Evolutionary conservation across 2,797 vertebrate genomes (phyloP).

Genomic region (Hippoglossus hippoglossus): DNA sequence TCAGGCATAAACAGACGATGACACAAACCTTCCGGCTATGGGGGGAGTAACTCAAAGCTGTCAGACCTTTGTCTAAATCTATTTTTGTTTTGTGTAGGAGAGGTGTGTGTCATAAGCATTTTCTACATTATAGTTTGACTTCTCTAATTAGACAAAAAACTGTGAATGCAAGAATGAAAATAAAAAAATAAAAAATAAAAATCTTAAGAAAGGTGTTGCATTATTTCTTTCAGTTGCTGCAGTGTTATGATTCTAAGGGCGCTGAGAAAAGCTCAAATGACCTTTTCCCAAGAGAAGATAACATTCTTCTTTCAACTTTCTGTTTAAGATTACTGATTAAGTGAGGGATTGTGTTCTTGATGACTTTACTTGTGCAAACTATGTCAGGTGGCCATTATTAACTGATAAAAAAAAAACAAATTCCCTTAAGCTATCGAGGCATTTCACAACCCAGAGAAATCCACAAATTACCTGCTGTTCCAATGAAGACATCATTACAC

Average conservation of each 20-base stretch:
- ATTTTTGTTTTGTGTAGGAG: too few species aligned
- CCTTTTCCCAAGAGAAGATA: background rate
- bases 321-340: constrained; percentile 28
- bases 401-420: constrained; percentile 27
- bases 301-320: constrained; percentile 1
- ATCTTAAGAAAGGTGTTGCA: constrained; percentile 2
- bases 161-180: constrained; percentile 7
- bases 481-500: constrained; percentile 40
- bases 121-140: constrained; percentile 10
- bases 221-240: constrained; percentile 10
- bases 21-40: too few species aligned
- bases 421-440: constrained; percentile 29
- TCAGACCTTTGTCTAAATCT: too few species aligned
- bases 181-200: too few species aligned
- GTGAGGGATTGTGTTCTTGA: constrained; percentile 10
- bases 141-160: background rate
- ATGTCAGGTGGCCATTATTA: constrained; percentile 14
- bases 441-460: constrained; percentile 27
- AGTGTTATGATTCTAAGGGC: constrained; percentile 3
- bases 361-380: constrained; percentile 20
- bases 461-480: constrained; percentile 48
- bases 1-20: constrained; percentile 8
- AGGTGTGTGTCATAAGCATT: background rate
- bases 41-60: too few species aligned
- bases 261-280: background rate